Conservation (phyloP, 2,888 invertebrate species). For the Sipha maydis region DNA sequence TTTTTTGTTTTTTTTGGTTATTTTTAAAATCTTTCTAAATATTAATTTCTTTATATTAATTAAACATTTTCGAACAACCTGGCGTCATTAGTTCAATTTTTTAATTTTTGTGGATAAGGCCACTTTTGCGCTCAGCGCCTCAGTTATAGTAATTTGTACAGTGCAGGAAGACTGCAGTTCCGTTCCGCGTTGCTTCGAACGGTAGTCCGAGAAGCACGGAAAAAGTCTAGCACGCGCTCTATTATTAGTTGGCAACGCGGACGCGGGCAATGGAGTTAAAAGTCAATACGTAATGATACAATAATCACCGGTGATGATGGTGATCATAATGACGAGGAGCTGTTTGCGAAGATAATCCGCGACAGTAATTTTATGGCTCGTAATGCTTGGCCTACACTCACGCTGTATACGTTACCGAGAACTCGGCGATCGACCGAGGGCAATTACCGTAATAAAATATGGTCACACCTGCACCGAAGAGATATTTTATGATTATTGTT, state of each 20-base stretch:
- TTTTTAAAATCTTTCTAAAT: no score
- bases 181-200: not conserved
- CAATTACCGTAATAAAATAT: not conserved
- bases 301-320: not conserved
- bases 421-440: conserved; percentile 28
- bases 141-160: no score
- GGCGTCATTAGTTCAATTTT: no score
- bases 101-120: no score
- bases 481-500: not conserved
- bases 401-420: not conserved
- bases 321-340: not conserved
- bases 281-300: not conserved
- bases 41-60: no score
- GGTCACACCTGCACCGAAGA: not conserved
- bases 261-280: not conserved
- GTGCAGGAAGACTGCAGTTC: no score
- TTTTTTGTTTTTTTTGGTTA: no score
- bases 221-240: not conserved
- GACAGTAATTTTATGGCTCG: conserved; percentile 27
- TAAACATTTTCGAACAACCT: no score
- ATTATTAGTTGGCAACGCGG: no score
- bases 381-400: conserved; percentile 32
- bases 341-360: conserved; percentile 40
- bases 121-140: no score
- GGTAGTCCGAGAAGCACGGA: not conserved